These are phyloP conservation scores for Tragelaphus strepsiceros DNA, from an alignment of 2,113 vertebrate species.

Conservation along the genomic window DNA sequence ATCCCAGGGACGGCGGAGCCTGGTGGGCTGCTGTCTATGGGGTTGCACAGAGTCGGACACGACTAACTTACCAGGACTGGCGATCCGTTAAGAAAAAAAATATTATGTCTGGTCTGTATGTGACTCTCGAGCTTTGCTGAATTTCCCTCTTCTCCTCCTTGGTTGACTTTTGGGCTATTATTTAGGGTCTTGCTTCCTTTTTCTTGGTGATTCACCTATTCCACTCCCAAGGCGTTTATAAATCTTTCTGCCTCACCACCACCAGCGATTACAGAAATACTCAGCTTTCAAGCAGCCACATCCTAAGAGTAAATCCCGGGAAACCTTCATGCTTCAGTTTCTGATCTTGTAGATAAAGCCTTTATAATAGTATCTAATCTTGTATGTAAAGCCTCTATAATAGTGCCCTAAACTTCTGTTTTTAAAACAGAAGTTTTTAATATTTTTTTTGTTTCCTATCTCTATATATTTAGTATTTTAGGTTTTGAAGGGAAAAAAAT, in stretches of 20 bases:
- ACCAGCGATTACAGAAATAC: background rate
- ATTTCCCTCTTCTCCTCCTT: background rate
- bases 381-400: background rate
- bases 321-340: background rate
- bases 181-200: background rate
- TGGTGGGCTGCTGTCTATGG: too few species aligned
- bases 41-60: too few species aligned
- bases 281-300: background rate
- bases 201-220: background rate
- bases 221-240: background rate
- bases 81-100: background rate
- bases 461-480: background rate
- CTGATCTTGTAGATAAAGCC: background rate
- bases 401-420: background rate
- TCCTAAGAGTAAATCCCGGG: background rate
- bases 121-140: background rate
- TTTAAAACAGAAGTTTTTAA: background rate
- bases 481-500: background rate
- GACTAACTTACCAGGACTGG: rapidly evolving
- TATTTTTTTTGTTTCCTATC: background rate
- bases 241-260: background rate
- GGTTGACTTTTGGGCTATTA: background rate
- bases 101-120: background rate
- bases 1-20: too few species aligned
- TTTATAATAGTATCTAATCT: background rate